Evolutionary conservation across 2,797 vertebrate species (phyloP), one percentile per base, ranked within the genome.

Genomic region (Channa striata): DNA sequence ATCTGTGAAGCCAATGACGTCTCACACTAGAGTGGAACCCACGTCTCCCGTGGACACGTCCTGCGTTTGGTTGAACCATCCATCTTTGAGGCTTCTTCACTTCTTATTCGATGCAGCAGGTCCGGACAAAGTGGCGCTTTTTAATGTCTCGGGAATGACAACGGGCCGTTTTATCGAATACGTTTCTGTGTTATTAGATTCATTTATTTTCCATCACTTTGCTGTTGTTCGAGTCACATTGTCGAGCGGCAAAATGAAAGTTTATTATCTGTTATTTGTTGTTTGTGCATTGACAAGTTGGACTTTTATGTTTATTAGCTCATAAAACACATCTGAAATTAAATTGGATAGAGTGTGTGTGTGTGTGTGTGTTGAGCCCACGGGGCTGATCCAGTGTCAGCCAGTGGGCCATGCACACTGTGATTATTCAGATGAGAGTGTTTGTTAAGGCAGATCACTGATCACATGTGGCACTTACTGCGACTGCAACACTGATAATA

Each of bases 391-490:
- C 62, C 43, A 20, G 36, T 59, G 76, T 79, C 79, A 43, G n/a
- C 73, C 69, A 65, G 58, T 53, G 69, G 69, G 75, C 72, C 20
- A 17, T 65, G 59, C 70, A 56, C 14, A 17, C 73, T 54, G 42
- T 77, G 69, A 85, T 85, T 85, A 85, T 85, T 82, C 79, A 85
- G 66, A 80, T 74, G 74, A 65, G 70, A 61, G 70, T 68, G 63
- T 79, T 65, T 48, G 66, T 79, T 68, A 62, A 54, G 44, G 62
- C 76, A 42, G 66, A 52, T 59, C 66, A 10, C 62, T 79, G 68
- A 81, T 82, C 76, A 82, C 36, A 74, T n/a, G 65, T 84, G 78
- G 79, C 79, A 77, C 59, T 3, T 59, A 72, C 74, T 65, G n/a
- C n/a, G 36, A 58, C 67, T 50, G 70, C 59, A 20, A n/a, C 71